Evolutionary conservation across 2,888 invertebrate genomes (phyloP).

Genomic region (Synanthedon formicaeformis): DNA sequence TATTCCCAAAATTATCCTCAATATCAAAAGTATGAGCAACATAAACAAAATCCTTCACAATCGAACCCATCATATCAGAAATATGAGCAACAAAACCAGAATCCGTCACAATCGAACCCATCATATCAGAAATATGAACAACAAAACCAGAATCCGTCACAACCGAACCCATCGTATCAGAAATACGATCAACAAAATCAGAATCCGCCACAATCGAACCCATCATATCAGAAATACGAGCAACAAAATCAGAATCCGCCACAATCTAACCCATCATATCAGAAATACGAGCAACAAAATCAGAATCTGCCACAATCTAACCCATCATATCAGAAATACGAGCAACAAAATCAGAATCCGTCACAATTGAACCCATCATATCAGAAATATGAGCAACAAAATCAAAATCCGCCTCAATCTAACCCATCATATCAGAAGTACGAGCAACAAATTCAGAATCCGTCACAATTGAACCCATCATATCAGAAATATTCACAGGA

Average conservation of each 20-base stretch:
- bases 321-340: conserved; percentile 3
- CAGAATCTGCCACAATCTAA: conserved; percentile 8
- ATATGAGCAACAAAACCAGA: conserved; percentile 5
- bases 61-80: conserved; percentile 1
- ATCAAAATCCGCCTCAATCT: conserved; percentile 8
- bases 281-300: conserved; percentile 5
- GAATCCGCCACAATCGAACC: conserved; percentile 2
- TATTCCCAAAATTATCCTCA: conserved; percentile 13
- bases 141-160: conserved; percentile 3
- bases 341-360: conserved; percentile 4
- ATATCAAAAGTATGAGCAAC: conserved; percentile 18
- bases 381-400: conserved; percentile 6
- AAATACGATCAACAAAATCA: conserved; percentile 5
- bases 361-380: conserved; percentile 5
- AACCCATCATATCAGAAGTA: neutral
- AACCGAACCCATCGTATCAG: conserved; percentile 1
- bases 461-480: neutral
- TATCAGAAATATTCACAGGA: neutral
- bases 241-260: conserved; percentile 6
- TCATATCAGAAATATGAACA: conserved; percentile 4
- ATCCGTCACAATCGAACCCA: conserved; percentile 2
- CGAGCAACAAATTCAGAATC: neutral
- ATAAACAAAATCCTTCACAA: conserved; percentile 8
- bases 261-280: conserved; percentile 5
- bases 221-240: conserved; percentile 2